A percentile compares a stretch with the other conserved stretches of the same genome.
These are phyloP conservation scores for Sebastes iracundus DNA, from an alignment of 2,797 vertebrate species.

Conservation along the genomic window DNA sequence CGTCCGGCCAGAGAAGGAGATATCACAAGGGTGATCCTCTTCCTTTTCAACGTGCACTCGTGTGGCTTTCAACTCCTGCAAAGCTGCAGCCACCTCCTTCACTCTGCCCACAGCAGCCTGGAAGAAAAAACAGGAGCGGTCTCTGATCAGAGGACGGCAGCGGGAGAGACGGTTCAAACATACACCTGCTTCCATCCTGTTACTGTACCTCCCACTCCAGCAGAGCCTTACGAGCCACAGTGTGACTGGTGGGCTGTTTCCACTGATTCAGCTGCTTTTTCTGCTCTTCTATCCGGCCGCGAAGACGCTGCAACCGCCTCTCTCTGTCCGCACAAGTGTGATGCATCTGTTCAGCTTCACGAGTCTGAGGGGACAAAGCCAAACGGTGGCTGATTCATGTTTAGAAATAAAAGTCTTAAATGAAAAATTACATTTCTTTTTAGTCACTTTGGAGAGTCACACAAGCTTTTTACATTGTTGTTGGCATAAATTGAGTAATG, in stretches of 20 bases:
- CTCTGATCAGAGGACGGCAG: background rate
- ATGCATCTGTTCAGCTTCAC: conserved; percentile 80
- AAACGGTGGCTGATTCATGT: background rate
- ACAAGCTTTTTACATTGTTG: background rate
- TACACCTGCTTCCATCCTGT: background rate
- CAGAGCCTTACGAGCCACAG: conserved; percentile 77
- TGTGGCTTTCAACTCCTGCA: conserved; percentile 79
- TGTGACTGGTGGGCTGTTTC: conserved; percentile 75
- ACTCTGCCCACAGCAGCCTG: conserved; percentile 84
- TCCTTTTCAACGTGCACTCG: conserved; percentile 26
- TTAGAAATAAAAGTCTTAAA: background rate
- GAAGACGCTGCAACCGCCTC: conserved; percentile 77
- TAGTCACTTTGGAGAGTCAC: background rate
- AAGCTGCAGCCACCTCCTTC: conserved; percentile 68
- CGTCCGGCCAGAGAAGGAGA: conserved; percentile 44
- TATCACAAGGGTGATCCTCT: conserved; percentile 53
- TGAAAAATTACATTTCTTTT: background rate
- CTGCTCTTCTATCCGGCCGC: conserved; percentile 80
- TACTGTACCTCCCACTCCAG: conserved; percentile 86
- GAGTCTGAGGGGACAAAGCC: conserved; percentile 74
- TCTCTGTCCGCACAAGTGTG: conserved; percentile 85
- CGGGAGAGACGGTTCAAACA: background rate
- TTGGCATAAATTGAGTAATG: background rate
- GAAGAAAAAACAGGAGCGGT: background rate
- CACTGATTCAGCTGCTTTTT: conserved; percentile 75